These are phyloP conservation scores for Hyperoodon ampullatus DNA, from an alignment of 2,113 vertebrate species.

Conservation along the genomic window DNA sequence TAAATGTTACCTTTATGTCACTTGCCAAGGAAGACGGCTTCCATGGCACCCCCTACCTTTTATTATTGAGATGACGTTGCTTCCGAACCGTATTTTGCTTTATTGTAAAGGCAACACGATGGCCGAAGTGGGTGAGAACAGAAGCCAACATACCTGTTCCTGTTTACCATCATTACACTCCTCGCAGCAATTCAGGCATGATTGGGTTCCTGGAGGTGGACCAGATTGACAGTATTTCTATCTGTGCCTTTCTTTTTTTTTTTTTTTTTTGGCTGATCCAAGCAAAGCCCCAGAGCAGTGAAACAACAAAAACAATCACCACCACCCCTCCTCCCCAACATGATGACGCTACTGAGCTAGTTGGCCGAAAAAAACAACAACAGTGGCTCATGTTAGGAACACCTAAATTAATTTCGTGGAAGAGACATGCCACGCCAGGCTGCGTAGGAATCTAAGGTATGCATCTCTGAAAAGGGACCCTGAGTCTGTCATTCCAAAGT, in stretches of 20 bases:
- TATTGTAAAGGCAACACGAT: slow-evolving; percentile 61
- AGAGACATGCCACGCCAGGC: slow-evolving; percentile 83
- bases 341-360: slow-evolving; percentile 83
- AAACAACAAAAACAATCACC: slow-evolving; percentile 25
- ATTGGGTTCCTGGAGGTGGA: slow-evolving; percentile 80
- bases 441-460: slow-evolving; percentile 84
- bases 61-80: not conserved
- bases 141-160: slow-evolving; percentile 81
- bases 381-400: slow-evolving; percentile 84
- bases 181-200: slow-evolving; percentile 79
- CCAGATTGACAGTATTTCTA: slow-evolving; percentile 81
- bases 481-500: slow-evolving; percentile 87
- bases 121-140: slow-evolving; percentile 63
- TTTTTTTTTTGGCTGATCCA: slow-evolving; percentile 76
- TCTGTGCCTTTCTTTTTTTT: not conserved
- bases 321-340: not conserved
- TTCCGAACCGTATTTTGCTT: slow-evolving; percentile 61
- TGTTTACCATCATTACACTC: slow-evolving; percentile 71
- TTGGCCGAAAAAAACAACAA: slow-evolving; percentile 72
- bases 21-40: slow-evolving; percentile 54
- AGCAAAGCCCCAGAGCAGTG: slow-evolving; percentile 68
- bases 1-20: not conserved
- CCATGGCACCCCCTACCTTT: slow-evolving; percentile 9
- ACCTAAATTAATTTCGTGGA: slow-evolving; percentile 83
- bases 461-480: slow-evolving; percentile 83